Evolutionary conservation across 2,888 invertebrate genomes (phyloP).

Genomic region (Agrypnus murinus): DNA sequence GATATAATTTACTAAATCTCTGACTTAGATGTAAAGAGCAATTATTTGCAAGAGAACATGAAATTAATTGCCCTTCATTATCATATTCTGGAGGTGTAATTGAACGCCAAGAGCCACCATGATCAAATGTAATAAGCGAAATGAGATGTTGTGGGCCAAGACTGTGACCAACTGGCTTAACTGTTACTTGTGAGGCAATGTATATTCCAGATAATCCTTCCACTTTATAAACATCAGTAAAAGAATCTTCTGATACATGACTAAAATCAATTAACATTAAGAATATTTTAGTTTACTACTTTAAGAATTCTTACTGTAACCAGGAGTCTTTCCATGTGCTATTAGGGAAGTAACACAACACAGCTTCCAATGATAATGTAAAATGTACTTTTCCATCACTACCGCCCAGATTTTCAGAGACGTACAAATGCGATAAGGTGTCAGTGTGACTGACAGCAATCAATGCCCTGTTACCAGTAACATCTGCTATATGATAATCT

Average conservation of each 20-base stretch:
- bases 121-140: conserved; percentile 89
- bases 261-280: conserved; percentile 70
- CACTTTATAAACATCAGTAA: conserved; percentile 91
- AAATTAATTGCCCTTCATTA: conserved; percentile 79
- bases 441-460: conserved; percentile 88
- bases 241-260: conserved; percentile 85
- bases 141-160: conserved; percentile 84
- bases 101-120: conserved; percentile 88
- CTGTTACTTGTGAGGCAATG: conserved; percentile 86
- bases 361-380: conserved; percentile 84
- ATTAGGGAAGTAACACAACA: conserved; percentile 90
- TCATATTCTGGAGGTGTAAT: conserved; percentile 83
- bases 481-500: conserved; percentile 89
- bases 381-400: conserved; percentile 78
- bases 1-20: conserved; percentile 88
- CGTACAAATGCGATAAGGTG: conserved; percentile 84
- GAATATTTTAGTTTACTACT: no score
- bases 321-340: conserved; percentile 87
- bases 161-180: conserved; percentile 73
- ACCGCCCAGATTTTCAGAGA: conserved; percentile 79
- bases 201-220: conserved; percentile 91
- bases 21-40: conserved; percentile 93
- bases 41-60: conserved; percentile 78
- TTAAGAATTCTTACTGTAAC: conserved; percentile 79
- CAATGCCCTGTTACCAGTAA: conserved; percentile 85